Conservation (phyloP, 2,113 vertebrate species). For the Cebus imitator region DNA sequence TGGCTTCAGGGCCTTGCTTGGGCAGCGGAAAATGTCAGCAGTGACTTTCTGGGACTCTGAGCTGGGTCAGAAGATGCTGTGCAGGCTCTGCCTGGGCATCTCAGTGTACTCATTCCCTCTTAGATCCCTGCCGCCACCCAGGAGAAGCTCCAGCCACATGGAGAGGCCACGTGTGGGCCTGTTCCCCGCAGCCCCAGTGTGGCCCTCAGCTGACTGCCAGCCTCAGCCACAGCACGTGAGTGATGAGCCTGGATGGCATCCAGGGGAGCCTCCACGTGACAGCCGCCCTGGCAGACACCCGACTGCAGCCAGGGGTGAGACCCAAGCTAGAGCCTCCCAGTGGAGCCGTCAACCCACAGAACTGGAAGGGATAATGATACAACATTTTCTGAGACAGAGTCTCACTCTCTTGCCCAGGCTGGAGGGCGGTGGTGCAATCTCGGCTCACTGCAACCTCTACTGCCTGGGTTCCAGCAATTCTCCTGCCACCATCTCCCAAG, state of each 20-base stretch:
- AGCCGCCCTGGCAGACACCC: fast-evolving
- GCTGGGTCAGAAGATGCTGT: neutral
- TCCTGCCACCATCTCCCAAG: too few species aligned
- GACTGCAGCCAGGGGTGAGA: fast-evolving
- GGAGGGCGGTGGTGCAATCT: too few species aligned
- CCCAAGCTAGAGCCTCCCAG: fast-evolving
- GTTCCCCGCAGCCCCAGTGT: too few species aligned
- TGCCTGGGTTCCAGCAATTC: too few species aligned
- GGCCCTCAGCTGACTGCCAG: neutral
- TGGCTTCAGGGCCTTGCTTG: neutral
- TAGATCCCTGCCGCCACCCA: fast-evolving
- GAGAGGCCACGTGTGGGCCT: neutral
- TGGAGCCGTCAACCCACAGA: neutral
- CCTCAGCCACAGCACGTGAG: fast-evolving
- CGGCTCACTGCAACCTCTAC: too few species aligned
- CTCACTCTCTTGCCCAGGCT: too few species aligned
- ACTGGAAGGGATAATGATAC: fast-evolving
- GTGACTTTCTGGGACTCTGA: too few species aligned
- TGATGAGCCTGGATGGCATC: too few species aligned
- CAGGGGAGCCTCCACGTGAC: fast-evolving
- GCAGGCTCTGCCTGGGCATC: fast-evolving
- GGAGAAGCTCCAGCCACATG: fast-evolving
- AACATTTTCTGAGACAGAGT: too few species aligned
- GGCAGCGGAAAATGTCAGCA: fast-evolving
- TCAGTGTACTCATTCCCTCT: neutral